Evolutionary conservation across 1,140 invertebrate genomes (phyloP).

Genomic region (Myzus persicae): DNA sequence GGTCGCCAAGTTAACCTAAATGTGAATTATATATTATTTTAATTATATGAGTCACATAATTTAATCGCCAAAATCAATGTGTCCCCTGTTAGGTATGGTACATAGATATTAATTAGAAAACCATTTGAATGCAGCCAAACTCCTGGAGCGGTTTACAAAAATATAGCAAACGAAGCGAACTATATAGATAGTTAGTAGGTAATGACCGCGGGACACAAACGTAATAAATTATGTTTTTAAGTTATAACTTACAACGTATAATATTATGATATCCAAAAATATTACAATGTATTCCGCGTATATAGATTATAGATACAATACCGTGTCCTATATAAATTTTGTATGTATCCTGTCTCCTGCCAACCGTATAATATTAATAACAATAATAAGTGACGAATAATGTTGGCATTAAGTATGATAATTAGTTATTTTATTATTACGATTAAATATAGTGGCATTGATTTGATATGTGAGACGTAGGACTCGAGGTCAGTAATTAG

Average conservation of each 20-base stretch:
- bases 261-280: background rate
- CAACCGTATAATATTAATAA: background rate
- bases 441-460: background rate
- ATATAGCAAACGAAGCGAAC: background rate
- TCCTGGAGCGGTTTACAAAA: background rate
- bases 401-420: background rate
- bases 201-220: background rate
- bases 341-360: background rate
- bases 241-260: background rate
- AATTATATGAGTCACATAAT: background rate
- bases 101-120: background rate
- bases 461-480: background rate
- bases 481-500: background rate
- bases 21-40: constrained; percentile 10
- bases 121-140: background rate
- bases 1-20: constrained; percentile 31
- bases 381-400: background rate
- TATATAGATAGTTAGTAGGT: background rate
- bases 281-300: background rate
- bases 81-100: background rate
- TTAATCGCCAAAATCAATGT: background rate
- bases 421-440: background rate
- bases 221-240: background rate
- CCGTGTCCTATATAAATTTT: background rate
- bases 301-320: background rate